Percentiles rank a stretch among this genome's conserved stretches.
phyloP scores from a whole-genome alignment of 2,888 invertebrate species.

The Lasioglossum lativentre region DNA sequence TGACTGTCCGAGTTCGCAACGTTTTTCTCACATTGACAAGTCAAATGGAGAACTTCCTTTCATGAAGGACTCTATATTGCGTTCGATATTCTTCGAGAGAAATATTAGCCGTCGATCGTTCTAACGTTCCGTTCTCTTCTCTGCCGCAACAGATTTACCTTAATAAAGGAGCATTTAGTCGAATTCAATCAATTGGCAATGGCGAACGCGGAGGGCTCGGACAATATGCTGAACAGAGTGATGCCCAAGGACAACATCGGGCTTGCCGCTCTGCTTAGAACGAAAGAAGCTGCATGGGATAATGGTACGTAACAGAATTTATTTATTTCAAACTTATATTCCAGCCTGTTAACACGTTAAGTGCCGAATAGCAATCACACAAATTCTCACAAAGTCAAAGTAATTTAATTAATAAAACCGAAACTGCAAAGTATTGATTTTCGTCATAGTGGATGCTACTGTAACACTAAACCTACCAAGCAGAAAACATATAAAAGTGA shows the following conservation, averaged over 20 bases:
- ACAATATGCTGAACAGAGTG: constrained; percentile 99
- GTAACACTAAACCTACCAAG: too few relatives aligned
- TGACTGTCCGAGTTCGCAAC: background rate
- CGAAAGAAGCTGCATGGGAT: constrained; percentile 97
- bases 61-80: background rate
- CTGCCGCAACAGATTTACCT: constrained; percentile 90
- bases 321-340: background rate
- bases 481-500: too few relatives aligned
- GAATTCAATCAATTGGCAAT: constrained; percentile 99
- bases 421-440: too few relatives aligned
- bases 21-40: background rate
- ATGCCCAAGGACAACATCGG: constrained; percentile 99
- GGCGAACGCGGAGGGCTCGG: constrained; percentile 98
- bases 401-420: too few relatives aligned
- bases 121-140: constrained; percentile 2
- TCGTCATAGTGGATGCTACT: too few relatives aligned
- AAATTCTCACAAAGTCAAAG: too few relatives aligned
- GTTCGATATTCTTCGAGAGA: background rate
- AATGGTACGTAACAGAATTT: constrained; percentile 87
- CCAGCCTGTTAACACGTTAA: background rate
- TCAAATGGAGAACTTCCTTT: background rate
- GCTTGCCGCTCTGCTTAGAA: constrained; percentile 96
- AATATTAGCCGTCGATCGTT: background rate
- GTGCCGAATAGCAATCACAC: too few relatives aligned
- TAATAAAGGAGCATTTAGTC: constrained; percentile 98